Conservation (phyloP, 2,113 vertebrate genomes). For the Clarias magur region DNA sequence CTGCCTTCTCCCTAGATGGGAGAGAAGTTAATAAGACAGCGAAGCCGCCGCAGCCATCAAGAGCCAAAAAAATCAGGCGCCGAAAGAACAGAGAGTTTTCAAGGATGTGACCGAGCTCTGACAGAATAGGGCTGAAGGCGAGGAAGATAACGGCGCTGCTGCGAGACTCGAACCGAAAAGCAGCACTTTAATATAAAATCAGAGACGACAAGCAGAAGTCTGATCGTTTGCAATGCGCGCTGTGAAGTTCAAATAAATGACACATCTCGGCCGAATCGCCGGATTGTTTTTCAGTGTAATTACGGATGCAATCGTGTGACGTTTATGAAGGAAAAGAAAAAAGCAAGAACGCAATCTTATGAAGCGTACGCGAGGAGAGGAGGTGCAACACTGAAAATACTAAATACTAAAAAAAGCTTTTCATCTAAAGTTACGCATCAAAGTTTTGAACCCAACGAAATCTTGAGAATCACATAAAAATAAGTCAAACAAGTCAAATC, state of each 20-base stretch:
- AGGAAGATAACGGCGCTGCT: constrained; percentile 25
- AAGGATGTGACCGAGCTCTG: constrained; percentile 43
- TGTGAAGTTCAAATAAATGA: background rate
- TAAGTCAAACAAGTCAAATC: background rate
- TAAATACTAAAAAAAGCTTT: background rate
- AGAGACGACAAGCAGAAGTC: constrained; percentile 8
- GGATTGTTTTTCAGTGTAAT: background rate
- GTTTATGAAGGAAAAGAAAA: background rate
- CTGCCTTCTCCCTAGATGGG: constrained; percentile 55
- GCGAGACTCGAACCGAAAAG: constrained; percentile 14
- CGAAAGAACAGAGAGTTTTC: constrained; percentile 43
- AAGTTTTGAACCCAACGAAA: background rate
- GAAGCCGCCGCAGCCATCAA: constrained; percentile 49
- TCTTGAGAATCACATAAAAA: background rate
- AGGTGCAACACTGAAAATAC: background rate
- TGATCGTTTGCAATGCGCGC: background rate
- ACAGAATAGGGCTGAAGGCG: constrained; percentile 37
- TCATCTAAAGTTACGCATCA: background rate
- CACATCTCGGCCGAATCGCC: background rate
- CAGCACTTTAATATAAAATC: constrained; percentile 34
- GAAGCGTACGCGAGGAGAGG: background rate
- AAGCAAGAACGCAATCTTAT: background rate
- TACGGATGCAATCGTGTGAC: background rate
- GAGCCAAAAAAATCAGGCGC: constrained; percentile 36
- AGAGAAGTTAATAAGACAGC: constrained; percentile 57